Evolutionary conservation across 2,888 invertebrate genomes (phyloP), one percentile per base, ranked within the genome.

Genomic region (Epinotia brunnichana): DNA sequence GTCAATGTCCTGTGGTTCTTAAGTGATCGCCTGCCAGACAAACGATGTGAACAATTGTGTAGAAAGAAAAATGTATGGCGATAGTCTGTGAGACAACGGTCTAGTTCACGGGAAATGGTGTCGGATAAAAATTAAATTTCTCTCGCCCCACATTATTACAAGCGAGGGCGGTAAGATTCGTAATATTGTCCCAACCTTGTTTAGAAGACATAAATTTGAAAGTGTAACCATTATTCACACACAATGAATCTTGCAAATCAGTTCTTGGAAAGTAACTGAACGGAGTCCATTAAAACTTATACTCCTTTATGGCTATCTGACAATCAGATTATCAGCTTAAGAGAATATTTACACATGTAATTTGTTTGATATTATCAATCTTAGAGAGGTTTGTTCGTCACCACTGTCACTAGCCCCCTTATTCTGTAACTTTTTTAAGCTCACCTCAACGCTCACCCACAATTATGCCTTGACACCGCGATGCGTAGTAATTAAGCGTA

Each of bases 1-100:
- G 87, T 89, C 91, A 90, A 79, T 84, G 89, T 84, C 85, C 91
- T 86, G 78, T 86, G 83, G 83, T 81, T 86, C 82, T 68, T 81
- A 84, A 84, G 82, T 82, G 85, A 87, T 83, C 82, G 81, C 81
- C 76, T 81, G 64, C 56, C 81, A 81, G 84, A 85, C 88, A 88
- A 88, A 59, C 89, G 87, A 87, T 85, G 88, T 86, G 84, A 81
- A 79, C 79, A 76, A 78, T 78, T 77, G 78, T 82, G 81, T 77
- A 82, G 76, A 80, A 57, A 61, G 56, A 70, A 70, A 56, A 67
- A 63, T 74, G 66, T n/a, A 48, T 70, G 67, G 67, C 39, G 70
- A 66, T 67, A 56, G 56, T 62, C 53, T 39, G 48, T 56, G 24
- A 61, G 19, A 29, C 29, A 70, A 70, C 35, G 60, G 60, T 66